Evolutionary conservation across 2,113 vertebrate genomes (phyloP).

Genomic region (Protomyctophum bolini): DNA sequence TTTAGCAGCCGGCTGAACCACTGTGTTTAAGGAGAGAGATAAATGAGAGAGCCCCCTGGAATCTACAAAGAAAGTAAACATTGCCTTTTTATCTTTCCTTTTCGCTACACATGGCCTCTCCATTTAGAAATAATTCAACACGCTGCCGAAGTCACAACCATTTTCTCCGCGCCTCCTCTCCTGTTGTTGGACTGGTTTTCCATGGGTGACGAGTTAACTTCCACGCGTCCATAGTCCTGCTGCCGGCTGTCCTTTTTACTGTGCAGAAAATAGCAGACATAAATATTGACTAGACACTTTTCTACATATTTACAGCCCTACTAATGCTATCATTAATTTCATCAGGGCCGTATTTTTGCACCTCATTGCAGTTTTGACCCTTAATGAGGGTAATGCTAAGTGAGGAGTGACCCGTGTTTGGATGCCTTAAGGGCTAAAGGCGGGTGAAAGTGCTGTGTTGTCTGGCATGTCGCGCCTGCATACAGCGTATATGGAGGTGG

Average conservation of each 20-base stretch:
- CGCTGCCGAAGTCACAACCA: conserved; percentile 39
- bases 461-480: conserved; percentile 62
- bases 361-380: conserved; percentile 57
- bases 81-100: conserved; percentile 69
- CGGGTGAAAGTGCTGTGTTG: conserved; percentile 63
- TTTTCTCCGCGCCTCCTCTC: conserved; percentile 16
- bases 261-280: conserved; percentile 23
- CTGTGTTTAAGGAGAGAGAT: conserved; percentile 79
- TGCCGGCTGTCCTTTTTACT: conserved; percentile 25
- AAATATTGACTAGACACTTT: conserved; percentile 60
- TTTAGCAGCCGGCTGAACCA: conserved; percentile 75
- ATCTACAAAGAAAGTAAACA: conserved; percentile 78
- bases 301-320: conserved; percentile 41
- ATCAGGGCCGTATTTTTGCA: conserved; percentile 49
- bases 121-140: conserved; percentile 51
- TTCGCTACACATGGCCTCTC: conserved; percentile 49
- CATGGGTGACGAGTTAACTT: conserved; percentile 26
- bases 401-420: conserved; percentile 61
- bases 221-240: not conserved
- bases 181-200: conserved; percentile 20
- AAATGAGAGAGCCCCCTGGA: conserved; percentile 76
- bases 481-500: conserved; percentile 40
- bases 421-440: conserved; percentile 64
- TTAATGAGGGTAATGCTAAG: conserved; percentile 52
- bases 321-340: conserved; percentile 53